Evolutionary conservation across 2,797 vertebrate genomes (phyloP).

Genomic region (Gambelia wislizenii): DNA sequence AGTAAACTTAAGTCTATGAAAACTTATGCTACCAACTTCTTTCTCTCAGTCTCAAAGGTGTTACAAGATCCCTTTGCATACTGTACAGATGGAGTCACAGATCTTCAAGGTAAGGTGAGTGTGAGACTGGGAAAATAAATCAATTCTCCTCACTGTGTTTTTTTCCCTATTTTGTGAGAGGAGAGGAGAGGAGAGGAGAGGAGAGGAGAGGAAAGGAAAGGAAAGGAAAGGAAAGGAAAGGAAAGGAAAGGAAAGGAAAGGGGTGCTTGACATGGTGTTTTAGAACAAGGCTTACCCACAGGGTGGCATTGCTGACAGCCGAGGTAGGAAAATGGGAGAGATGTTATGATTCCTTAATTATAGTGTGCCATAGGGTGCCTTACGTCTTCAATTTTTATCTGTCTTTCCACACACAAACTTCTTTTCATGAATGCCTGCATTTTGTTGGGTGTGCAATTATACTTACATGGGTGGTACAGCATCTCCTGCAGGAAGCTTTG

Average conservation of each 20-base stretch:
- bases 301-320: conserved; percentile 75
- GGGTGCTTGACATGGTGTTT: conserved; percentile 75
- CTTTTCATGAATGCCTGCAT: conserved; percentile 56
- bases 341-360: conserved; percentile 82
- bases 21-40: no score
- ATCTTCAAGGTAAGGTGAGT: background rate
- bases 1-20: no score
- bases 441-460: conserved; percentile 24
- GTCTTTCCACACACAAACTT: conserved; percentile 61
- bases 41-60: no score
- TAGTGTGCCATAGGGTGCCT: conserved; percentile 74
- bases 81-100: no score
- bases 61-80: no score
- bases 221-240: conserved; percentile 18
- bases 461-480: background rate
- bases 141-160: background rate
- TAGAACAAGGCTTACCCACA: conserved; percentile 72
- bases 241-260: conserved; percentile 51
- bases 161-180: conserved; percentile 50
- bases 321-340: conserved; percentile 77
- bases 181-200: conserved; percentile 6
- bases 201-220: conserved; percentile 16
- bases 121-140: background rate
- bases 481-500: background rate
- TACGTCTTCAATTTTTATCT: conserved; percentile 66